phyloP scores from a whole-genome alignment of 1,140 invertebrate genomes.

The Temnothorax longispinosus region DNA sequence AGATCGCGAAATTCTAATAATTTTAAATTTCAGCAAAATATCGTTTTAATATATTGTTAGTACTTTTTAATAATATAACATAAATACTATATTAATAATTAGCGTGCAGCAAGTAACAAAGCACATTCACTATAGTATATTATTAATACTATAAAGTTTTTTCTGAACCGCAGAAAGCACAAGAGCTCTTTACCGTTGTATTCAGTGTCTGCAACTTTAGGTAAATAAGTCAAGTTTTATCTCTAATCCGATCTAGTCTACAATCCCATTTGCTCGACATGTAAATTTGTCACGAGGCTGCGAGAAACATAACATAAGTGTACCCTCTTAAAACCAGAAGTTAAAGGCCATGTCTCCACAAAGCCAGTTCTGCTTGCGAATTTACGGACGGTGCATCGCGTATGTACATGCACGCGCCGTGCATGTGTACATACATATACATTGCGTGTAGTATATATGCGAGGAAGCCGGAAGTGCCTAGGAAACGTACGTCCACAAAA shows the following conservation, averaged over 20 bases:
- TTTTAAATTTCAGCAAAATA: neutral
- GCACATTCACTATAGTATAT: neutral
- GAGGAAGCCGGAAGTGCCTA: slow-evolving; percentile 31
- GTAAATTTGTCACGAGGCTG: slow-evolving; percentile 21
- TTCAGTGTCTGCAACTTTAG: neutral
- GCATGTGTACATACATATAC: neutral
- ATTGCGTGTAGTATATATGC: neutral
- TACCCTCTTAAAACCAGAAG: slow-evolving; percentile 34
- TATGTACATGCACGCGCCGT: neutral
- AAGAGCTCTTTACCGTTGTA: neutral
- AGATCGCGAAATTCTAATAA: slow-evolving; percentile 10
- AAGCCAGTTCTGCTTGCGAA: slow-evolving; percentile 20
- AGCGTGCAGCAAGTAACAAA: neutral
- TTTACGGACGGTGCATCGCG: slow-evolving; percentile 24
- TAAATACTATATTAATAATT: neutral
- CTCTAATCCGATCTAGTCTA: slow-evolving; percentile 7
- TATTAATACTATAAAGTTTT: neutral
- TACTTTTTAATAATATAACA: neutral
- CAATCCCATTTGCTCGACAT: neutral
- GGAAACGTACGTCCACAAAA: slow-evolving; percentile 53
- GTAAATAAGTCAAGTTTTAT: slow-evolving; percentile 31
- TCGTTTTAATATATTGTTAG: neutral
- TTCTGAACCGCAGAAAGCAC: neutral
- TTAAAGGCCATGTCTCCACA: slow-evolving; percentile 34
- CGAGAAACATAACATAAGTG: slow-evolving; percentile 37